Conservation (phyloP, 2,888 invertebrate genomes). For the Heliconius charithonia region DNA sequence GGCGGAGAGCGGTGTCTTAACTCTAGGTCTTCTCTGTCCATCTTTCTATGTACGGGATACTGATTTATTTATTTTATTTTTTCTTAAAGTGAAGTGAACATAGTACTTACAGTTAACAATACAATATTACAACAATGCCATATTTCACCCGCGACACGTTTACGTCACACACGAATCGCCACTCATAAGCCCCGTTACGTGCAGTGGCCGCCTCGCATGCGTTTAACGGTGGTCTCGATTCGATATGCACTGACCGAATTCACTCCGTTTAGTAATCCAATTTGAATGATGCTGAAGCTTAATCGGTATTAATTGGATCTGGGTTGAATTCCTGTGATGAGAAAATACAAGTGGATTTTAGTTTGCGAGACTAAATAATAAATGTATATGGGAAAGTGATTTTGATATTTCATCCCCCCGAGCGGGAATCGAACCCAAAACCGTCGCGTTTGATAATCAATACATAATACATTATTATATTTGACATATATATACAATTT, state of each 20-base stretch:
- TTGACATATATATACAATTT: too few species aligned
- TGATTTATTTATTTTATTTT: background rate
- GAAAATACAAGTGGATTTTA: background rate
- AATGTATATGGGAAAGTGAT: too few species aligned
- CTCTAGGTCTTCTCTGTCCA: too few species aligned
- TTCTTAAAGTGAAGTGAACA: background rate
- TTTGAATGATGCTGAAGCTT: slow-evolving; percentile 27
- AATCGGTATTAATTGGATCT: slow-evolving; percentile 38
- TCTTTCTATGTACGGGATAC: too few species aligned
- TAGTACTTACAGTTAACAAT: background rate
- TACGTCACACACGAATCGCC: slow-evolving; percentile 23
- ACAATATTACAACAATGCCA: slow-evolving; percentile 3
- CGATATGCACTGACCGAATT: slow-evolving; percentile 49
- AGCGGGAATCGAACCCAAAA: too few species aligned
- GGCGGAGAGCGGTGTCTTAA: too few species aligned
- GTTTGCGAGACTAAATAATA: background rate
- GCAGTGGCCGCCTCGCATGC: slow-evolving; percentile 47
- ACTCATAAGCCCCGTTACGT: slow-evolving; percentile 49
- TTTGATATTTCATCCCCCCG: too few species aligned
- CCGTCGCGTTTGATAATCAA: too few species aligned
- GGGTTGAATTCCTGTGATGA: background rate
- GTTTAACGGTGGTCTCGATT: slow-evolving; percentile 48
- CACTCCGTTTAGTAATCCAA: slow-evolving; percentile 39
- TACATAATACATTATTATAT: too few species aligned
- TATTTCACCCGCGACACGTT: slow-evolving; percentile 27